Percentiles rank a stretch among this genome's conserved stretches.
These are phyloP conservation scores for Ricordea florida DNA, from an alignment of 92 coral and sea anemone genomes.

Conservation along the genomic window DNA sequence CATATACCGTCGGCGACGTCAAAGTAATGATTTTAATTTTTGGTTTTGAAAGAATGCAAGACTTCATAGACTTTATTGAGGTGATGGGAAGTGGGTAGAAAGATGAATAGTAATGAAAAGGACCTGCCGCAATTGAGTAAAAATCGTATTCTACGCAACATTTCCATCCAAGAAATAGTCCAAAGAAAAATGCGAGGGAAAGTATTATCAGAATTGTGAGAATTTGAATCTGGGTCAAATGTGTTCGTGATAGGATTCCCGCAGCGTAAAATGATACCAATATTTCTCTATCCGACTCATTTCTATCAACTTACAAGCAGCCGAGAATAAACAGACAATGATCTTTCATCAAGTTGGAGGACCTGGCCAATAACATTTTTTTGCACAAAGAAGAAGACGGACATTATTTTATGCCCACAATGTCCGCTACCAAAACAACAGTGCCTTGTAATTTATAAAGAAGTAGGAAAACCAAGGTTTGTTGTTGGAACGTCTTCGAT, in stretches of 20 bases:
- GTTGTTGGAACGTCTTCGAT: slow-evolving; percentile 1
- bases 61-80: too few species aligned
- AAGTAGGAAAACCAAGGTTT: neutral
- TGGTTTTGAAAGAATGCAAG: too few species aligned
- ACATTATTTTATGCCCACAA: slow-evolving; percentile 3
- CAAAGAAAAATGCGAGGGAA: slow-evolving; percentile 7
- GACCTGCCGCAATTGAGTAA: too few species aligned
- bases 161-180: too few species aligned
- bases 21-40: too few species aligned
- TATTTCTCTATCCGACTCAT: slow-evolving; percentile 12
- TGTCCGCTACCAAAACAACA: slow-evolving; percentile 5
- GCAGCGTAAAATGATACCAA: slow-evolving; percentile 7
- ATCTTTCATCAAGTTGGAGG: too few species aligned
- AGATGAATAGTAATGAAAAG: too few species aligned
- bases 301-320: slow-evolving; percentile 17
- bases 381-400: too few species aligned
- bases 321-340: slow-evolving; percentile 40
- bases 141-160: too few species aligned
- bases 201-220: slow-evolving; percentile 26
- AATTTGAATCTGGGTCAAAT: slow-evolving; percentile 29
- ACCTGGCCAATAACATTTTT: too few species aligned
- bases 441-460: neutral
- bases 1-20: too few species aligned
- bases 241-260: slow-evolving; percentile 16
- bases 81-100: too few species aligned